These are phyloP conservation scores for Premnoplex brunnescens DNA, from an alignment of 2,797 vertebrate species.

Conservation along the genomic window DNA sequence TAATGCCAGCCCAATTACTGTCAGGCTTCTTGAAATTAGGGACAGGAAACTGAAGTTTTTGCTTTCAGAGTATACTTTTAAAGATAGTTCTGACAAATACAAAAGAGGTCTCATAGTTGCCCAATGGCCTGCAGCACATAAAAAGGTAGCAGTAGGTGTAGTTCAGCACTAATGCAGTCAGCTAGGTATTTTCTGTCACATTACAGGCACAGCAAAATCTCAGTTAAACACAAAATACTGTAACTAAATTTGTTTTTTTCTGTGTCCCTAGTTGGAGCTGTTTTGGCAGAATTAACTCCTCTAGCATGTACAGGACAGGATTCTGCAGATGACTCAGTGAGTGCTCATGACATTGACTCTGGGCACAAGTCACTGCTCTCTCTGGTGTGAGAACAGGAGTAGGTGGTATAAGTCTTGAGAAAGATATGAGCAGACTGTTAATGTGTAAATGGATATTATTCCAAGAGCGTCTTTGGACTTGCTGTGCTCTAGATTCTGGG, in stretches of 20 bases:
- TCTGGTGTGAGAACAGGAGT: background rate
- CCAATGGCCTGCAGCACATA: background rate
- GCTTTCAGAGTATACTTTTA: too few species aligned
- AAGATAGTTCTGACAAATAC: too few species aligned
- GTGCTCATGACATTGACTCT: background rate
- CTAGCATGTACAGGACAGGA: background rate
- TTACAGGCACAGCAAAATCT: background rate
- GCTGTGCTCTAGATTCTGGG: conserved; percentile 42
- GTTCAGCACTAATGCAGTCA: background rate
- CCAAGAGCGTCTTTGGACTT: conserved; percentile 6
- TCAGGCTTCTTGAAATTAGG: background rate
- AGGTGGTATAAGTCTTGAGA: background rate
- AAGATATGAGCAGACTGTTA: conserved; percentile 5
- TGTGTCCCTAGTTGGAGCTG: background rate
- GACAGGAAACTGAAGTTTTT: background rate
- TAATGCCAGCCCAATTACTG: background rate
- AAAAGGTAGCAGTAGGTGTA: background rate
- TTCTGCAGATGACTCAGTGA: background rate
- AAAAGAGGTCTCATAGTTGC: background rate
- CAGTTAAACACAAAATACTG: background rate
- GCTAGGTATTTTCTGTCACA: background rate
- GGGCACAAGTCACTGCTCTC: background rate
- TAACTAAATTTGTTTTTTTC: background rate
- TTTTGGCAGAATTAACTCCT: background rate
- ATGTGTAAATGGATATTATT: conserved; percentile 42